phyloP scores from a whole-genome alignment of 2,113 vertebrate genomes.

The Cavia aperea region DNA sequence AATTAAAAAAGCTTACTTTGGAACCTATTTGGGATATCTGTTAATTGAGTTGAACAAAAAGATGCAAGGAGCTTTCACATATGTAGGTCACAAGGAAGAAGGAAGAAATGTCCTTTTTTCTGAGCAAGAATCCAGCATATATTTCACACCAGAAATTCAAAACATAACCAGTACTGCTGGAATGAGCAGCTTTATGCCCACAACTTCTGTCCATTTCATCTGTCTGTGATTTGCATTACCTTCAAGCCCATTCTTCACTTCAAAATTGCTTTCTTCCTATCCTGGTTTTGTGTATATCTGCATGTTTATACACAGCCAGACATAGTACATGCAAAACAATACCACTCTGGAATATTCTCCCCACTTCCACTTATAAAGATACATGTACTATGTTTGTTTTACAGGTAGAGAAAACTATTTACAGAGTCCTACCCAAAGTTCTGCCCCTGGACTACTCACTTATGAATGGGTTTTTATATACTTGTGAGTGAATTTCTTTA shows the following conservation, averaged over 20 bases:
- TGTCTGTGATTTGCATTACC: neutral
- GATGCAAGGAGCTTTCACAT: neutral
- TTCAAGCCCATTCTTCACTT: neutral
- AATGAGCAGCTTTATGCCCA: neutral
- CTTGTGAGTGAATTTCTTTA: neutral
- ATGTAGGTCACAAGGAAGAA: neutral
- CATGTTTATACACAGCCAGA: neutral
- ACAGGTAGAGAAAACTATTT: neutral
- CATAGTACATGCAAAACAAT: neutral
- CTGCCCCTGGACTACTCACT: neutral
- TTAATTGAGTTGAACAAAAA: neutral
- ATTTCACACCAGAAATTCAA: neutral
- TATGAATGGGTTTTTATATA: neutral
- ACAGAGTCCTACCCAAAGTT: neutral
- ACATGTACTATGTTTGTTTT: neutral
- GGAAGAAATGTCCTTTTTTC: neutral
- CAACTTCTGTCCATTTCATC: neutral
- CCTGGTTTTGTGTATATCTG: neutral
- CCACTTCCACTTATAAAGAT: neutral
- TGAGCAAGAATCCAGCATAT: neutral
- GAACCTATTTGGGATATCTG: neutral
- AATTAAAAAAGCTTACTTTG: neutral
- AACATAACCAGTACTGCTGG: accelerated
- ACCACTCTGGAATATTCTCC: neutral
- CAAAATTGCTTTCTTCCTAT: neutral